Evolutionary conservation across 2,797 vertebrate genomes (phyloP).

Genomic region (Labroides dimidiatus): DNA sequence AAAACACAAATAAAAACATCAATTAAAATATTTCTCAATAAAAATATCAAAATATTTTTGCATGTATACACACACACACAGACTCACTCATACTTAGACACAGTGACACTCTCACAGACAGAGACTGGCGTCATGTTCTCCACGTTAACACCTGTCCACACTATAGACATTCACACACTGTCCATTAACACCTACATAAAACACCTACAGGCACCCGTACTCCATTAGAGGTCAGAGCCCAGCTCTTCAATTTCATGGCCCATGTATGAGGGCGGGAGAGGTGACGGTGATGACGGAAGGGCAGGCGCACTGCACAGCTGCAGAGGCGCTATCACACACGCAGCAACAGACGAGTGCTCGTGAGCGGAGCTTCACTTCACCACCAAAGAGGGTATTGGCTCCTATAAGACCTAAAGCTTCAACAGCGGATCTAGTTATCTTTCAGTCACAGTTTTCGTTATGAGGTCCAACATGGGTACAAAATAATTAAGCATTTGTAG

Average conservation of each 20-base stretch:
- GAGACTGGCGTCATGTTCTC: constrained; percentile 23
- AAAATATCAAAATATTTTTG: constrained; percentile 26
- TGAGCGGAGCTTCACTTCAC: neutral
- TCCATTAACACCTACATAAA: constrained; percentile 79
- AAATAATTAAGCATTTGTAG: too few species aligned
- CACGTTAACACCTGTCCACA: constrained; percentile 57
- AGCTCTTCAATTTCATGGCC: constrained; percentile 75
- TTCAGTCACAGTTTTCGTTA: too few species aligned
- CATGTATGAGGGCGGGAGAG: constrained; percentile 70
- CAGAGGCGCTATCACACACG: constrained; percentile 21
- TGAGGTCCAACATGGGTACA: too few species aligned
- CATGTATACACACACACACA: constrained; percentile 33
- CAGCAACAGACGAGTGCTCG: neutral
- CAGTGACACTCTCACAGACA: constrained; percentile 26
- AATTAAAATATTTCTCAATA: constrained; percentile 24
- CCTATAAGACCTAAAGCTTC: neutral
- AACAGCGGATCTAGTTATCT: neutral
- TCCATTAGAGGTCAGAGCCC: constrained; percentile 69
- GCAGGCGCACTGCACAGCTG: constrained; percentile 33
- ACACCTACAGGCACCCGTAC: constrained; percentile 70
- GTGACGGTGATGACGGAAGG: constrained; percentile 70
- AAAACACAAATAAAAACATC: neutral
- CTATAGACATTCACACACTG: constrained; percentile 48
- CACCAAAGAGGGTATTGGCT: neutral
- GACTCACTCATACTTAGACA: constrained; percentile 8